Evolutionary conservation across 1,140 invertebrate genomes (phyloP), one percentile per base, ranked within the genome.

Genomic region (Mylabris phalerata): DNA sequence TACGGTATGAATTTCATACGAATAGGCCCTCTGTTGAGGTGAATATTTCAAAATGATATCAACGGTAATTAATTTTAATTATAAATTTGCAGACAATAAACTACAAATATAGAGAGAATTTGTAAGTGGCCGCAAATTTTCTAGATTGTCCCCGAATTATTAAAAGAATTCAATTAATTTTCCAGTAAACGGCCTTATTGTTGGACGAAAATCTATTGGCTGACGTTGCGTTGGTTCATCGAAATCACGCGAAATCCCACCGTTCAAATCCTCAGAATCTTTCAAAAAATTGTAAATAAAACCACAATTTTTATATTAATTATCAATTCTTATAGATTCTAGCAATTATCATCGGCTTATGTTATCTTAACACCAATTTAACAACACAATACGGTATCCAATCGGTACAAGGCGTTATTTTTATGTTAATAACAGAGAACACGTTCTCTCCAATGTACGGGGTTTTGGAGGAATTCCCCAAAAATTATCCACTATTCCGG

Each of bases 381-480:
- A 69, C 84, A 0, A 83, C 86, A 42, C 90, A 93, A 70, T 74
- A 80, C 6, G 90, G 90, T 1, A 82, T 93, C 10, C 90, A 92
- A 72, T 84, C 89, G 24, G 82, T 90, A 2, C 87, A 93, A 74
- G 91, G 91, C 9, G 84, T 85, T 0, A 71, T 93, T 2, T 93
- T 92, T 68, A 84, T 92, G 24, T 81, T 93, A 69, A 89, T 93
- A 40, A 83, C 88, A 0, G 90, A 94, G 76, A 93, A 92, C 65
- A 89, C 89, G 3, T 94, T 92, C 73, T 83, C 84, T 45, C 88
- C 90, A 0, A 91, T 93, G 87, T 93, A 93, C 70, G 84, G 87
- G 0, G 87, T 89, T 1, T 76, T 94, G 4, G 80, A 86, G 55
- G 76, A 87, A 57, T 89, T 93, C 66, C 91, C 91, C 0, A 80